Conservation (phyloP, 2,113 vertebrate species). For the Orycteropus afer region DNA sequence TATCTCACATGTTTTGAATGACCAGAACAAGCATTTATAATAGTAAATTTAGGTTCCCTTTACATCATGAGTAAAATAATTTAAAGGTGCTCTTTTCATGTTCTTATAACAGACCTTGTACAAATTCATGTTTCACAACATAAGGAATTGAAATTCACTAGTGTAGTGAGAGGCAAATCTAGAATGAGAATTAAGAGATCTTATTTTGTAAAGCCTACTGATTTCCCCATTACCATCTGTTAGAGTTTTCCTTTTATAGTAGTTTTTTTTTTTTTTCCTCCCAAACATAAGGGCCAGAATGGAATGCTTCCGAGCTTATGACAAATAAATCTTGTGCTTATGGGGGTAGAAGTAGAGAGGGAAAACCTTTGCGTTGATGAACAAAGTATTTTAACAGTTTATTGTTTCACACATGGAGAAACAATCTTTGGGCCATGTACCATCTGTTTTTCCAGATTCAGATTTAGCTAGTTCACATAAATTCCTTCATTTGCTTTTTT, state of each 20-base stretch:
- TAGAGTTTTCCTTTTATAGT: slow-evolving; percentile 15
- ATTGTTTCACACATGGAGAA: slow-evolving; percentile 53
- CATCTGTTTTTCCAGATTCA: slow-evolving; percentile 45
- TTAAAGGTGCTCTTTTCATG: not conserved
- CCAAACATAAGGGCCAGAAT: not conserved
- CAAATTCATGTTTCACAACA: not conserved
- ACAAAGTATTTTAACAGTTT: slow-evolving; percentile 23
- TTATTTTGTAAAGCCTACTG: not conserved
- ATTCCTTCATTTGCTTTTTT: slow-evolving; percentile 12
- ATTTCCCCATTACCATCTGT: not conserved
- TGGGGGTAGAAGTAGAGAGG: not conserved
- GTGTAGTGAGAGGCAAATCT: not conserved
- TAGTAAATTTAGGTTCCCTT: not conserved
- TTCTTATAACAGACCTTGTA: not conserved
- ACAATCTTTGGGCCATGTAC: slow-evolving; percentile 1
- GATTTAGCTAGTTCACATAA: not conserved
- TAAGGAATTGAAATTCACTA: slow-evolving; percentile 3
- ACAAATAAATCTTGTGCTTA: slow-evolving; percentile 28
- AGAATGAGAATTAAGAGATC: not conserved
- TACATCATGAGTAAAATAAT: not conserved
- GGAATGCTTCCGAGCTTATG: slow-evolving; percentile 17
- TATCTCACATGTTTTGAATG: not conserved
- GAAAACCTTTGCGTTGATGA: not conserved
- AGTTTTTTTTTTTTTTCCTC: slow-evolving; percentile 20
- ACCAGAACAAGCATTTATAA: not conserved